Conservation (phyloP, 2,113 vertebrate species). For the Agelaius phoeniceus region DNA sequence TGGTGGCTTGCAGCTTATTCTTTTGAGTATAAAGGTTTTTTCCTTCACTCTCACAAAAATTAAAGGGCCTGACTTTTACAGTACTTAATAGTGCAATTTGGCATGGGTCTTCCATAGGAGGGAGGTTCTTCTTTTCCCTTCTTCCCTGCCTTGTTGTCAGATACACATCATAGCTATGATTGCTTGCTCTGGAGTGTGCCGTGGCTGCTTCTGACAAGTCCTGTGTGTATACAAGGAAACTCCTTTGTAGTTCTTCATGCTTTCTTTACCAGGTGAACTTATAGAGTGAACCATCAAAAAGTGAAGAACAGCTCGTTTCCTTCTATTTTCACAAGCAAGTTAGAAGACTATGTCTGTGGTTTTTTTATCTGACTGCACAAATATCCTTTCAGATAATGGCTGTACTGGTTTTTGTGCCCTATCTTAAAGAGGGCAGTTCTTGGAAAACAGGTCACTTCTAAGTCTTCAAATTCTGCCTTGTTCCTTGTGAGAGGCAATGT, state of each 20-base stretch:
- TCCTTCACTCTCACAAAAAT: neutral
- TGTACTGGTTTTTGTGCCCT: neutral
- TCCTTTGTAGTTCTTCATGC: neutral
- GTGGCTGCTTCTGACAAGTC: neutral
- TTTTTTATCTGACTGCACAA: neutral
- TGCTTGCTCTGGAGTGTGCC: neutral
- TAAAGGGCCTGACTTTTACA: neutral
- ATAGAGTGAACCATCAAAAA: neutral
- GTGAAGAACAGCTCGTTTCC: neutral
- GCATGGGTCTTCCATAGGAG: neutral
- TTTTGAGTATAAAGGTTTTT: neutral
- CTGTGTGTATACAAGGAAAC: neutral
- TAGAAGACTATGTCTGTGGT: neutral
- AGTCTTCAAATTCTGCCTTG: neutral
- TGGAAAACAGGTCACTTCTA: neutral
- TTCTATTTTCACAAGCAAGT: neutral
- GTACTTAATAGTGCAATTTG: neutral
- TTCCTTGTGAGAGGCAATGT: neutral
- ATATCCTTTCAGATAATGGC: neutral
- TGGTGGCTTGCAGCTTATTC: neutral
- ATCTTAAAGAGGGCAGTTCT: neutral
- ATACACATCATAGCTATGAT: accelerated
- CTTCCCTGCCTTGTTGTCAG: neutral
- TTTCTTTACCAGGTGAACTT: neutral
- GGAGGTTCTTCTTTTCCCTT: neutral